phyloP scores from a whole-genome alignment of 37 sponge, comb jelly and placozoan genomes.

The Ianthella basta region DNA sequence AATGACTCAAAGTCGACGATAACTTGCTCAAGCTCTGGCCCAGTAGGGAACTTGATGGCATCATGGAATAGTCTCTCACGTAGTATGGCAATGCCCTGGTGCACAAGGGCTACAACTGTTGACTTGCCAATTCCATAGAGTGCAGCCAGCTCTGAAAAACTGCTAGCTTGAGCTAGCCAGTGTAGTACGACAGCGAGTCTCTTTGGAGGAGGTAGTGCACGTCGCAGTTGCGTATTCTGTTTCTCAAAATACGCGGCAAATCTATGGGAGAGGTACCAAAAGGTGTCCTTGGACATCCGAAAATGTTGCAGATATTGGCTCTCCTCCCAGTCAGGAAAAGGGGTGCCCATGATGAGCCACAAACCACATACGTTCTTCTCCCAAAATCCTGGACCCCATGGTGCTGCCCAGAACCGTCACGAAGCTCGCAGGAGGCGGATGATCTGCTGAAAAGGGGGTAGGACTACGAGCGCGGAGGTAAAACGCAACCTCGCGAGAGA shows the following conservation, averaged over 20 bases:
- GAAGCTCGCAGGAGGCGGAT: no score
- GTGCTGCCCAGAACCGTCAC: constrained; percentile 17
- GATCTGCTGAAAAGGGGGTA: no score
- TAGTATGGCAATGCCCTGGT: background rate
- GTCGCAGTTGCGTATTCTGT: constrained; percentile 15
- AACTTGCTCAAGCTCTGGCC: background rate
- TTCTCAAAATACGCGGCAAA: constrained; percentile 7
- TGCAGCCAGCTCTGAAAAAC: constrained; percentile 1
- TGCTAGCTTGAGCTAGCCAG: constrained; percentile 18
- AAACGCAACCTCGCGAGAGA: no score
- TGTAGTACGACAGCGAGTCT: constrained; percentile 13
- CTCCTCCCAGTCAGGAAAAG: constrained; percentile 39
- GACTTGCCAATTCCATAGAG: constrained; percentile 19
- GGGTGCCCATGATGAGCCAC: background rate
- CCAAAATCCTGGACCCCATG: constrained; percentile 5
- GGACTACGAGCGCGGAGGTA: no score
- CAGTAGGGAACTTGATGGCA: constrained; percentile 15
- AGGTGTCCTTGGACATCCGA: constrained; percentile 19
- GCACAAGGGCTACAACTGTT: constrained; percentile 1
- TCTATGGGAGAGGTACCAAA: constrained; percentile 3
- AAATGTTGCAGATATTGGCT: constrained; percentile 25
- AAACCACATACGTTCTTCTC: constrained; percentile 14
- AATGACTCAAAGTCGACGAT: constrained; percentile 8
- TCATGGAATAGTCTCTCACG: background rate
- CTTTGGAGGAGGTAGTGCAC: background rate